Evolutionary conservation across 2,888 invertebrate genomes (phyloP).

Genomic region (Calliscelio sp.): DNA sequence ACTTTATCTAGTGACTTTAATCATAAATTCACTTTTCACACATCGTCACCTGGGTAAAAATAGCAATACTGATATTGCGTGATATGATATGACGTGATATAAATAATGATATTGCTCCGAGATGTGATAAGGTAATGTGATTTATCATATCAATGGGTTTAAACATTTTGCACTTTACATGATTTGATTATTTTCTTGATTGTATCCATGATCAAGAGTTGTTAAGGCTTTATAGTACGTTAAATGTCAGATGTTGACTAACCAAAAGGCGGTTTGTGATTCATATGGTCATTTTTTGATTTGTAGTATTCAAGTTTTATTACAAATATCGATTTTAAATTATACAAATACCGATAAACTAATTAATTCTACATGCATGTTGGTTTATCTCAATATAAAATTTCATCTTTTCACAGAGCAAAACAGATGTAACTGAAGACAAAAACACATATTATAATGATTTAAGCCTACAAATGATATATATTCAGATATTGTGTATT

Average conservation of each 20-base stretch:
- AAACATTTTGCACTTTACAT: conserved; percentile 24
- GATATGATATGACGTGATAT: conserved; percentile 14
- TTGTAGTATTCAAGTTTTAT: neutral
- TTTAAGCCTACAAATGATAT: no score
- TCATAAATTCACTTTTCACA: conserved; percentile 55
- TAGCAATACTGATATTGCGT: conserved; percentile 37
- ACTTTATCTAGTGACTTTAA: conserved; percentile 33
- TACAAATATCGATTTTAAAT: neutral
- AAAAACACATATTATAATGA: no score
- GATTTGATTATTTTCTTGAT: conserved; percentile 40
- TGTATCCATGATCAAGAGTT: neutral
- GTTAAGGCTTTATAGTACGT: neutral
- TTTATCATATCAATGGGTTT: conserved; percentile 23
- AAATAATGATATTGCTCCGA: conserved; percentile 31
- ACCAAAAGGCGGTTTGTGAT: neutral
- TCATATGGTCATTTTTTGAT: neutral
- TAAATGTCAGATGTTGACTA: conserved; percentile 20
- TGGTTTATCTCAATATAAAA: no score
- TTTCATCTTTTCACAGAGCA: no score
- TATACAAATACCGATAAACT: neutral
- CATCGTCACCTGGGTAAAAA: conserved; percentile 42
- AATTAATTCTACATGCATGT: neutral
- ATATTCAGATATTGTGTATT: no score
- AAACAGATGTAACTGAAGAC: no score
- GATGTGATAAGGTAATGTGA: conserved; percentile 18